These are phyloP conservation scores for Betta splendens DNA, from an alignment of 2,797 vertebrate species.

Conservation along the genomic window DNA sequence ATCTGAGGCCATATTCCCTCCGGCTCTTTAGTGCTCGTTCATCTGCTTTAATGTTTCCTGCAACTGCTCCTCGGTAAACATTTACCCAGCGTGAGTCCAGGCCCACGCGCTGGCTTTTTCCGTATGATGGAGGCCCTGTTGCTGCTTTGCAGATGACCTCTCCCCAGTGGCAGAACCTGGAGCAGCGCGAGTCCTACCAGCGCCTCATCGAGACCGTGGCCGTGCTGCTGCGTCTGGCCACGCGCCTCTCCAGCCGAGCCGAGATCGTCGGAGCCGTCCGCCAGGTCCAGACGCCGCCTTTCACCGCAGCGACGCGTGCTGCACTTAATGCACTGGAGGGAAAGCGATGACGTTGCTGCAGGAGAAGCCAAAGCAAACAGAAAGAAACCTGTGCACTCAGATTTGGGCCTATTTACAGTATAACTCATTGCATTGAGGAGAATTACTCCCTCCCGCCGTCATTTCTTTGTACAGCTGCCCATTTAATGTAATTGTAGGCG, in stretches of 20 bases:
- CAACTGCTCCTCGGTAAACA: constrained; percentile 42
- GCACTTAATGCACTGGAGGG: background rate
- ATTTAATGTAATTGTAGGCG: constrained; percentile 1
- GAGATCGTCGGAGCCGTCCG: constrained; percentile 96
- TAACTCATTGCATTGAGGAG: too few species aligned
- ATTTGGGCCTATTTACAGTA: constrained; percentile 31
- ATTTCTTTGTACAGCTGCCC: constrained; percentile 6
- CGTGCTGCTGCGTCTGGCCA: constrained; percentile 90
- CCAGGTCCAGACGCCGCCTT: constrained; percentile 78
- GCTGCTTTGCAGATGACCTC: constrained; percentile 85
- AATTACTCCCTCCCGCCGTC: background rate
- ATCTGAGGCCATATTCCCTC: constrained; percentile 27
- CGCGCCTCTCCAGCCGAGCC: constrained; percentile 91
- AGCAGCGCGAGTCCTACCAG: constrained; percentile 93
- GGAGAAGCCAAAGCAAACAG: constrained; percentile 58
- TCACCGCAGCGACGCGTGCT: background rate
- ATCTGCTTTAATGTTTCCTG: constrained; percentile 53
- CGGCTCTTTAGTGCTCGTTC: constrained; percentile 36
- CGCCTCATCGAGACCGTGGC: constrained; percentile 89
- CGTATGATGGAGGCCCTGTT: too few species aligned
- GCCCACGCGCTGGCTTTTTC: constrained; percentile 13
- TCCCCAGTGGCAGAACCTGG: constrained; percentile 90
- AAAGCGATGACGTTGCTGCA: too few species aligned
- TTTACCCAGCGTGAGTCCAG: constrained; percentile 28
- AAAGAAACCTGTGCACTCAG: constrained; percentile 27